These are phyloP conservation scores for Drosophila kikkawai DNA, from an alignment of 1,140 invertebrate species.

Conservation along the genomic window DNA sequence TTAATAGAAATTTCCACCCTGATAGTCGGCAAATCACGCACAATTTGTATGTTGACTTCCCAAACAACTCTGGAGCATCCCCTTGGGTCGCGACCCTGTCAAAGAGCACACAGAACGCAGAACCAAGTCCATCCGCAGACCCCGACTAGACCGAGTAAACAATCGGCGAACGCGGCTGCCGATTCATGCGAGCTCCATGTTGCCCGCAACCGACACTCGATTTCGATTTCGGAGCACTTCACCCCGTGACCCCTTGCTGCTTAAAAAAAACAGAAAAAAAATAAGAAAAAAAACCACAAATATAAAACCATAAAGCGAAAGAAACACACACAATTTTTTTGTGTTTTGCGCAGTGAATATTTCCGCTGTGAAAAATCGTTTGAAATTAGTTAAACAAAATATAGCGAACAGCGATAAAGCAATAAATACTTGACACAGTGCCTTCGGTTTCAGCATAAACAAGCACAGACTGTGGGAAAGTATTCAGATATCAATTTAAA, in stretches of 20 bases:
- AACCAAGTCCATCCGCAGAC: conserved; percentile 32
- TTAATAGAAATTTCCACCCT: background rate
- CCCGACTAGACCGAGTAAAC: conserved; percentile 68
- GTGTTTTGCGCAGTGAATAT: conserved; percentile 49
- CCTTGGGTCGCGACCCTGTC: conserved; percentile 16
- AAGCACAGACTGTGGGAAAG: conserved; percentile 3
- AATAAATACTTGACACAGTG: conserved; percentile 71
- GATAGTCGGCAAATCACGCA: background rate
- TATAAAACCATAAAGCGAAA: conserved; percentile 25
- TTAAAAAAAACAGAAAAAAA: conserved; percentile 25
- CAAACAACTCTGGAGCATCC: conserved; percentile 1
- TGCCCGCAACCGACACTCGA: conserved; percentile 15
- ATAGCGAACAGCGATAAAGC: conserved; percentile 63
- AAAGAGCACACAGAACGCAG: conserved; percentile 16
- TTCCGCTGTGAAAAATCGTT: conserved; percentile 68
- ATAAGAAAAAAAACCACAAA: conserved; percentile 18
- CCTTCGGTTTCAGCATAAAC: conserved; percentile 44
- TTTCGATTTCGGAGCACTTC: conserved; percentile 33
- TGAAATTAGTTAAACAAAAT: conserved; percentile 71
- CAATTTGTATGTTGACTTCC: background rate
- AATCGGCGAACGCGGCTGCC: conserved; percentile 62
- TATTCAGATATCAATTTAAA: background rate
- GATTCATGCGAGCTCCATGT: conserved; percentile 35
- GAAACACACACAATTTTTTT: conserved; percentile 20
- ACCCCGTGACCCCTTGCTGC: conserved; percentile 27